Conservation (phyloP, 1,140 invertebrate species). For the Sitophilus oryzae region DNA sequence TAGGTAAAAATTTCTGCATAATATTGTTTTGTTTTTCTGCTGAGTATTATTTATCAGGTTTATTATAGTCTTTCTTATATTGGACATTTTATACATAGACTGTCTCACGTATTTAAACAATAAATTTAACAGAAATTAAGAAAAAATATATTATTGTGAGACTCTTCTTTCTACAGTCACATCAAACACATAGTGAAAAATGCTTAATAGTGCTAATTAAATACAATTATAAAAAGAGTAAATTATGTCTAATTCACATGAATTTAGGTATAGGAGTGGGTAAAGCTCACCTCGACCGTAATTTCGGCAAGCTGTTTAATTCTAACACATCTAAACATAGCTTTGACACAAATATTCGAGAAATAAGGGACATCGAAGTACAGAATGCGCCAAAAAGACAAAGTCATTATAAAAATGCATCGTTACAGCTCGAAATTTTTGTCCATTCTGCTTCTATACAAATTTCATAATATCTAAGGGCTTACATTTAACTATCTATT, state of each 20-base stretch:
- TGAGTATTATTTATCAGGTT: conserved; percentile 35
- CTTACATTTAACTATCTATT: no score
- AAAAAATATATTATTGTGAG: no score
- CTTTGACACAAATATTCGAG: conserved; percentile 21
- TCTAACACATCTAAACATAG: conserved; percentile 10
- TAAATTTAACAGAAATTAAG: no score
- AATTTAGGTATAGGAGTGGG: conserved; percentile 2
- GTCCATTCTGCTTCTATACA: no score
- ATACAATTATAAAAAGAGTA: conserved; percentile 24
- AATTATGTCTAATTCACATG: conserved; percentile 4
- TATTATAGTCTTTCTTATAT: conserved; percentile 17
- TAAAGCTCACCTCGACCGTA: no score
- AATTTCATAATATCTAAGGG: no score
- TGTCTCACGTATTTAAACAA: no score
- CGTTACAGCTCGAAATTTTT: no score
- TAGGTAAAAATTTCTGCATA: conserved; percentile 19
- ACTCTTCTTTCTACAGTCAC: no score
- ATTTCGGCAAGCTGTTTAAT: no score
- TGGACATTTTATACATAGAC: no score
- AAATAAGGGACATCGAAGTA: conserved; percentile 16
- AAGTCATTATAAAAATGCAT: conserved; percentile 12
- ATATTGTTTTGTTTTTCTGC: conserved; percentile 28
- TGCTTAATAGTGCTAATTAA: conserved; percentile 24
- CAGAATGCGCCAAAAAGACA: conserved; percentile 10
- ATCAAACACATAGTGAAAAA: conserved; percentile 16